A percentile compares a stretch with the other conserved stretches of the same genome.
These are phyloP conservation scores for Hemibagrus wyckioides DNA, from an alignment of 2,113 vertebrate genomes.

Conservation along the genomic window DNA sequence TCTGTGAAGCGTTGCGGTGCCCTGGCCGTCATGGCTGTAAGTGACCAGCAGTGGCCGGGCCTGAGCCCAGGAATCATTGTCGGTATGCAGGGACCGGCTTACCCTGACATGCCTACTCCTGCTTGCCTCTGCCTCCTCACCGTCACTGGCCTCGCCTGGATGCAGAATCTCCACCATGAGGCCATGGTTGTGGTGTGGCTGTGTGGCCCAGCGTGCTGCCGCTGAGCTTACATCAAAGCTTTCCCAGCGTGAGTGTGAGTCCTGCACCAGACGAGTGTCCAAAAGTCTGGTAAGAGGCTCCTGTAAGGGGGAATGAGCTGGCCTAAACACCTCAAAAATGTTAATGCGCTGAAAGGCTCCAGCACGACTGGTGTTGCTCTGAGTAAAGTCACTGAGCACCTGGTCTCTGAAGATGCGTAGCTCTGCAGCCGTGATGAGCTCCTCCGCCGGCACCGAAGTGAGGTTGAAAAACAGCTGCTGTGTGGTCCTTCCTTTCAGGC, in stretches of 20 bases:
- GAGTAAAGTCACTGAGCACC: conserved; percentile 74
- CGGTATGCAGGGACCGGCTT: conserved; percentile 91
- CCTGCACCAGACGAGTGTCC: conserved; percentile 93
- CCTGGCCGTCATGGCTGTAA: conserved; percentile 92
- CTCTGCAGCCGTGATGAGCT: conserved; percentile 93
- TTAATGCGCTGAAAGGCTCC: conserved; percentile 91
- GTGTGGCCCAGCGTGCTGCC: conserved; percentile 88
- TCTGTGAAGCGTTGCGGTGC: conserved; percentile 86
- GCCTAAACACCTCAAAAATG: conserved; percentile 95
- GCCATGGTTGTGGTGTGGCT: conserved; percentile 87
- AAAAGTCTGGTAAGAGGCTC: conserved; percentile 89
- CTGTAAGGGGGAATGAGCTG: conserved; percentile 69
- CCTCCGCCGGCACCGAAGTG: conserved; percentile 87
- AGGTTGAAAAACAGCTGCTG: conserved; percentile 98
- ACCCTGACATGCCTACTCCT: conserved; percentile 88
- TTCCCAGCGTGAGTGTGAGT: conserved; percentile 93
- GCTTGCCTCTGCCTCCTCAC: conserved; percentile 72
- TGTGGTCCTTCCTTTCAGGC: conserved; percentile 84
- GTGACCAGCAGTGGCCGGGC: conserved; percentile 92
- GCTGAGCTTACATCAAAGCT: conserved; percentile 96
- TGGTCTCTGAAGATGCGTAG: conserved; percentile 93
- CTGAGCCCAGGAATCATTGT: conserved; percentile 89
- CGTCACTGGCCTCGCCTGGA: conserved; percentile 74
- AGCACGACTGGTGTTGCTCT: conserved; percentile 67
- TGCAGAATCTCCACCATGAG: conserved; percentile 94